Percentiles rank a stretch among this genome's conserved stretches.
Conservation (phyloP, 2,888 invertebrate species). For the Brenthis ino region DNA sequence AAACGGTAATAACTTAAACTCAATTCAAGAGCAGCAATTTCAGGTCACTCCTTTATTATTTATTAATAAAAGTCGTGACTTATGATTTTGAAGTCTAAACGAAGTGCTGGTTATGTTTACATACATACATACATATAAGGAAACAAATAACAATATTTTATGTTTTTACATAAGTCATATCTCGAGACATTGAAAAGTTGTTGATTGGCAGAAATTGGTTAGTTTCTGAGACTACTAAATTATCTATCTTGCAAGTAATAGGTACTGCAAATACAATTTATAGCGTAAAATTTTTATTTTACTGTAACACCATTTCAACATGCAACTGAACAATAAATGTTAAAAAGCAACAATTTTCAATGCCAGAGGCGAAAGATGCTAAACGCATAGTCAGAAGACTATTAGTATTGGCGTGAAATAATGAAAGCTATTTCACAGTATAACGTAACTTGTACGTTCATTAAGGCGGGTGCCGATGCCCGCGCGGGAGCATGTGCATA, state of each 20-base stretch:
- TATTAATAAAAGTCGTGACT: background rate
- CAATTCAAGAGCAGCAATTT: slow-evolving; percentile 26
- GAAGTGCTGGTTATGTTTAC: no score
- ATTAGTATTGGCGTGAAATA: slow-evolving; percentile 74
- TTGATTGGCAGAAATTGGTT: no score
- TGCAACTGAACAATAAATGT: slow-evolving; percentile 1
- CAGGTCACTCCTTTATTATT: background rate
- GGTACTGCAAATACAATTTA: background rate
- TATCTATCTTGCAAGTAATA: no score
- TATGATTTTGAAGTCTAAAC: background rate
- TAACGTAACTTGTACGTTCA: slow-evolving; percentile 76
- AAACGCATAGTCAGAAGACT: slow-evolving; percentile 55
- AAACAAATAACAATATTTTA: no score
- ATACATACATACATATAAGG: no score
- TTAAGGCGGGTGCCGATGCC: slow-evolving; percentile 74
- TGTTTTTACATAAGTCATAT: no score
- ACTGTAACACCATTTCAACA: background rate
- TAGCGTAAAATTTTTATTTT: background rate
- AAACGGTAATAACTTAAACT: slow-evolving; percentile 60
- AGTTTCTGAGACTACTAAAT: no score
- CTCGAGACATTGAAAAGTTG: no score
- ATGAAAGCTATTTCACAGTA: slow-evolving; percentile 72
- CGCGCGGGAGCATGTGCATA: slow-evolving; percentile 72
- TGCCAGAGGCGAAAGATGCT: slow-evolving; percentile 2
- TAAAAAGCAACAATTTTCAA: slow-evolving; percentile 1